Evolutionary conservation across 2,797 vertebrate species (phyloP), one percentile per base, ranked within the genome.

Genomic region (Paguma larvata): DNA sequence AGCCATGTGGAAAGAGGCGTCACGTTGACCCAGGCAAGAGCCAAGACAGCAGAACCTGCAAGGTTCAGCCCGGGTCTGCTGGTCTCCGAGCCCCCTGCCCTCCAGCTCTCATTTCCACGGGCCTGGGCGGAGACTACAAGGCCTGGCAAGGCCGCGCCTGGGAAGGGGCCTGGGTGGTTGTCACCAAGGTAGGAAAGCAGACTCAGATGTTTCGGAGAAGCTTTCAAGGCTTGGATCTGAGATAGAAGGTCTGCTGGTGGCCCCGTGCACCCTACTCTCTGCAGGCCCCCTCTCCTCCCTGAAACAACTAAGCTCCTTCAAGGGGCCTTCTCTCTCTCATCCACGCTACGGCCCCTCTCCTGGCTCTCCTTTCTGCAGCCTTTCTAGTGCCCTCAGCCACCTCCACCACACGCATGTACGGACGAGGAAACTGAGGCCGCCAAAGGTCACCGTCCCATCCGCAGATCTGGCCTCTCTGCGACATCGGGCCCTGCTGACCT

Each of bases 221-320:
- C 41, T 56, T 44, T 72, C 38, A 6, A 84, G 41, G 18, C 46
- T 34, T 27, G 6, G n/a, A 7, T 88, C 63, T 27, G 15, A 63
- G 25, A 21, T 5, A 2, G 6, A 27, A 80, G 19, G 12, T 44
- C n/a, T 62, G 2, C 70, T 68, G 23, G 21, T 6, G 65, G 51
- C 1, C 34, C 19, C 70, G 1, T 0, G 0, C 0, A 3, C 38
- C 15, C 41, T 25, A 0, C 25, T 23, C 1, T 85, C 56, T 27
- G 1, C 9, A 3, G 30, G 27, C 12, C n/a, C 27, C 25, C 25
- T n/a, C 41, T 32, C 38, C 41, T 21, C 27, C 5, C 14, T 19
- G 70, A 72, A 48, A n/a, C 4, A 65, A n/a, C 51, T 44, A 44
- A 32, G 21, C 62, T 19, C 30, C 82, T 21, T 30, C 7, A 27